Base-by-base conservation (phyloP, 2,888 invertebrate species). In the Agriotes lineatus region DNA sequence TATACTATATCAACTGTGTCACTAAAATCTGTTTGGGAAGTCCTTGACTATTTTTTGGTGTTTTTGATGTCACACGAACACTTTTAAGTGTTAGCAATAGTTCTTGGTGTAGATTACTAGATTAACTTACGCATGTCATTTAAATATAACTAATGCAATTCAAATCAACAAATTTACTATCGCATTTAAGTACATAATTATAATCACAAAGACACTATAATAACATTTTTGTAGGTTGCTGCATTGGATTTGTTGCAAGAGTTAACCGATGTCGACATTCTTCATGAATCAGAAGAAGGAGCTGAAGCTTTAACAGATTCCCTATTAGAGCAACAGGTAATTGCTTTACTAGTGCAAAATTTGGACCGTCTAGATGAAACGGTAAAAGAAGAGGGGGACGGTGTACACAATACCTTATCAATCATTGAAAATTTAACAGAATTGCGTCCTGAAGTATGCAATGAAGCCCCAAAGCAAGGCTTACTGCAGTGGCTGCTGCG, bases 381-480 rank as follows among this genome's bases (percentile, higher is more conserved):
- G 59, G 91, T 96, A 1, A 95, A 96, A 77, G 97, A 98, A 83
- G 99, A 99, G 85, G 88, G 94, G 35, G 97, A 98, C 83, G 99
- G 98, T 4, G 96, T 99, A 0, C 96, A 97, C 83, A 96, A 99
- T 81, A 95, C 96, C 2, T 86, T 97, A 75, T 80, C 82, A 89
- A 94, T 93, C 82, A 81, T 99, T 77, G 99, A 99, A 86, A 99
- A 99, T 83, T 88, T 99, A 57, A 91, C 95, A 25, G 99, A 99
- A 84, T 93, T 97, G 76, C 89, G 93, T 72, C 92, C 94, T 9
- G 94, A 96, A 74, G 87, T 96, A 67, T 93, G 94, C 77, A 83
- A 87, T 14, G 96, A 96, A 81, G 94, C 96, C 10, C 93, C 93
- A 0, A 94, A 95, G 80, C 96, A 97, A 85, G 97, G 97, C 4